Evolutionary conservation across 2,113 vertebrate species (phyloP).

Genomic region (Semnornis frantzii): DNA sequence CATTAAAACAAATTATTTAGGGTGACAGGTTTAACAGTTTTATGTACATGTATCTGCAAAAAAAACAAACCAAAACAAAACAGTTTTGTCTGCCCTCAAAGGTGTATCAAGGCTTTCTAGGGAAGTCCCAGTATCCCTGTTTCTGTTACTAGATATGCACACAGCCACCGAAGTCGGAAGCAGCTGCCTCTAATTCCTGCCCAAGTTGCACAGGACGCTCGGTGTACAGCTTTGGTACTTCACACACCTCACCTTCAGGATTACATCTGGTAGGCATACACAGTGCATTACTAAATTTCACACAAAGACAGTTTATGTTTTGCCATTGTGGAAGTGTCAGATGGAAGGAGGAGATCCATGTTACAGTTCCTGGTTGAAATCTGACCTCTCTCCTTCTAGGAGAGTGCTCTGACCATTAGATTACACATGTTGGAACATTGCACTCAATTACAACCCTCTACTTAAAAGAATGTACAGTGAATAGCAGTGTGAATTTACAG

Average conservation of each 20-base stretch:
- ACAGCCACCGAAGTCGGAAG: background rate
- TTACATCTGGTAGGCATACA: background rate
- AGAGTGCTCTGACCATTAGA: background rate
- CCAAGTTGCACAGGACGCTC: background rate
- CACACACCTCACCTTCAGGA: background rate
- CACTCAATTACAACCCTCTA: background rate
- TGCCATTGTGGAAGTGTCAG: background rate
- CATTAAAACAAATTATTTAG: accelerated
- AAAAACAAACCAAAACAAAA: background rate
- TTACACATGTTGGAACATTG: background rate
- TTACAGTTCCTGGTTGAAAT: background rate
- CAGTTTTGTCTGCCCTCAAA: background rate
- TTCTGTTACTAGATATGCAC: background rate
- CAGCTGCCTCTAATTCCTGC: constrained; percentile 3
- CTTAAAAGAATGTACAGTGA: background rate
- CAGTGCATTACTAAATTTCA: background rate
- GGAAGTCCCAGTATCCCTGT: background rate
- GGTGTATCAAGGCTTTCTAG: background rate
- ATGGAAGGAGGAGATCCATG: background rate
- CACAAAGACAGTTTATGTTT: background rate
- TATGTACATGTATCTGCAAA: background rate
- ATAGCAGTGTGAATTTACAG: background rate
- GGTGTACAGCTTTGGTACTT: background rate
- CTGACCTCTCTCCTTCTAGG: background rate
- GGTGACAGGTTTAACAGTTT: background rate